Percentiles rank a stretch among this genome's conserved stretches.
These are phyloP conservation scores for Listrodromus nycthemerus DNA, from an alignment of 2,888 invertebrate genomes.

Conservation along the genomic window DNA sequence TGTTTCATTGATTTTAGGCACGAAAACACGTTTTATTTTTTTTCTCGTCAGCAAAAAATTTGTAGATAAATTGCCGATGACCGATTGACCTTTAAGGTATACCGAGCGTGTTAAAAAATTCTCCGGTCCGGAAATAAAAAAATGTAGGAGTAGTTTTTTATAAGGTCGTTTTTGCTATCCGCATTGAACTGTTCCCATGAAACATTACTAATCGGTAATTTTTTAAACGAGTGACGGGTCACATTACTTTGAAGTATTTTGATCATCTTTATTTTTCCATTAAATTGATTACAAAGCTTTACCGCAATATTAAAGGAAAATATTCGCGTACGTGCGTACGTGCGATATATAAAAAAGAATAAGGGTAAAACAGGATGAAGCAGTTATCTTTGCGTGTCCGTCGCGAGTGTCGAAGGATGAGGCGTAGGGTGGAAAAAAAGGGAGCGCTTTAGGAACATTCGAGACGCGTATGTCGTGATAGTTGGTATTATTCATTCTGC, in stretches of 20 bases:
- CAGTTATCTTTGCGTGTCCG: slow-evolving; percentile 76
- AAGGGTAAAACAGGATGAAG: slow-evolving; percentile 77
- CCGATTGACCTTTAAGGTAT: no score
- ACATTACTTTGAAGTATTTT: not conserved
- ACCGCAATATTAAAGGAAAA: slow-evolving; percentile 1
- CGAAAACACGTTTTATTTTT: no score
- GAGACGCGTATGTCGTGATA: slow-evolving; percentile 27
- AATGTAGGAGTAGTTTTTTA: no score
- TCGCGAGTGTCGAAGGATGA: slow-evolving; percentile 40
- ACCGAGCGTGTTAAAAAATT: no score
- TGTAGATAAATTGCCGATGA: no score
- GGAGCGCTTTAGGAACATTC: slow-evolving; percentile 54
- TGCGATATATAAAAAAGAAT: not conserved
- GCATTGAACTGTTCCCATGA: no score
- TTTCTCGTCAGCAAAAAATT: no score
- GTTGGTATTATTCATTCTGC: slow-evolving; percentile 32
- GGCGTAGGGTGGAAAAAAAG: slow-evolving; percentile 44
- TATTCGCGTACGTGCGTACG: not conserved
- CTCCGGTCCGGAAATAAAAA: no score
- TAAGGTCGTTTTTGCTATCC: no score
- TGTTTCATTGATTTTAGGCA: no score
- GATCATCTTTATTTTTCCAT: not conserved
- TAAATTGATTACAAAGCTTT: not conserved
- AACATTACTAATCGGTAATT: no score
- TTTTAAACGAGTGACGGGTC: no score